Percentiles rank a stretch among this genome's conserved stretches.
Evolutionary conservation across 2,113 vertebrate genomes (phyloP).

Genomic region (Callospermophilus lateralis): DNA sequence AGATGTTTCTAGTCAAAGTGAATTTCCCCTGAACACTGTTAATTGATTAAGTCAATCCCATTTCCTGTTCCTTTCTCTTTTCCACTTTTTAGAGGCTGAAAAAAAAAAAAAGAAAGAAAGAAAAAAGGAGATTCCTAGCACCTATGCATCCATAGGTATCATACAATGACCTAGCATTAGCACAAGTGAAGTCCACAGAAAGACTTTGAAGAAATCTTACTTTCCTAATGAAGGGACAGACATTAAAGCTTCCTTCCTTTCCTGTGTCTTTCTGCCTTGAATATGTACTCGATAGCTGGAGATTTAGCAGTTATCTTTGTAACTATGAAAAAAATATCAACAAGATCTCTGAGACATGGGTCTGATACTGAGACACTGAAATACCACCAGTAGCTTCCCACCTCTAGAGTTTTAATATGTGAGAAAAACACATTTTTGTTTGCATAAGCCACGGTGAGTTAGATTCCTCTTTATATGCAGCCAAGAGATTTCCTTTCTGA

Average conservation of each 20-base stretch:
- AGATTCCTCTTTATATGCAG: background rate
- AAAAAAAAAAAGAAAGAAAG: background rate
- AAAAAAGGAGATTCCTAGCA: background rate
- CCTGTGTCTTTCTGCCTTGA: conserved; percentile 13
- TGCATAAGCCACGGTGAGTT: background rate
- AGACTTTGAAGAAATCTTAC: conserved; percentile 8
- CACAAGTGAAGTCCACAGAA: background rate
- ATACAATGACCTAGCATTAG: background rate
- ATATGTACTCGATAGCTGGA: background rate
- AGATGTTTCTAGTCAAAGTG: background rate
- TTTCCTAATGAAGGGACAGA: conserved; percentile 21
- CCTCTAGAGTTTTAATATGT: background rate
- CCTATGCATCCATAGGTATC: background rate
- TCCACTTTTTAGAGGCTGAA: background rate
- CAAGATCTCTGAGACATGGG: background rate
- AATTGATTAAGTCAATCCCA: background rate
- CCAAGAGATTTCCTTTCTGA: conserved; percentile 39
- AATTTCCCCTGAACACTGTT: background rate
- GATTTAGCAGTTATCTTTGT: conserved; percentile 9
- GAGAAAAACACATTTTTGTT: conserved; percentile 24
- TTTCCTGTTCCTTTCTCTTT: background rate
- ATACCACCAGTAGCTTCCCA: background rate
- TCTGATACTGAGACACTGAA: background rate
- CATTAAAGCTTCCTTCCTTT: background rate
- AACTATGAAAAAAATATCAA: background rate